A percentile compares a stretch with the other conserved stretches of the same genome.
phyloP scores from a whole-genome alignment of 2,888 invertebrate species.

The Gandaritis pyraliata region DNA sequence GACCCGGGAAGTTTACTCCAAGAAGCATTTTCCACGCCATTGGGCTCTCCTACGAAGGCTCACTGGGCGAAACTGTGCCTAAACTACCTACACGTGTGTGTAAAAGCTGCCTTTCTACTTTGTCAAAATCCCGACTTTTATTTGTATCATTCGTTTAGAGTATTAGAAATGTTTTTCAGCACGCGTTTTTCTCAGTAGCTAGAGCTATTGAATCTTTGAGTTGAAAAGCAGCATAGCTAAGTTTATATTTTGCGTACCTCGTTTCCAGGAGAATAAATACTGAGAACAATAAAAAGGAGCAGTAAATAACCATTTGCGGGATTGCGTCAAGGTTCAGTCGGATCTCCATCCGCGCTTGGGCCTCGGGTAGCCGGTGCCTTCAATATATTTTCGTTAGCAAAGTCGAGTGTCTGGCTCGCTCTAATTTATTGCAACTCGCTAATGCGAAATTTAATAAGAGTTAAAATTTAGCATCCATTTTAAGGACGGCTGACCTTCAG shows the following conservation, averaged over 20 bases:
- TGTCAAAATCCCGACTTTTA: slow-evolving; percentile 31
- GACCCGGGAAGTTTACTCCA: slow-evolving; percentile 49
- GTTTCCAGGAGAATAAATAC: slow-evolving; percentile 26
- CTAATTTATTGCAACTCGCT: slow-evolving; percentile 66
- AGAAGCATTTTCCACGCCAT: slow-evolving; percentile 55
- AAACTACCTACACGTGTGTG: slow-evolving; percentile 34
- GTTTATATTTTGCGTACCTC: slow-evolving; percentile 23
- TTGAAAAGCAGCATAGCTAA: not conserved
- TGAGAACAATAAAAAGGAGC: slow-evolving; percentile 33
- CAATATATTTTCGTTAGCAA: slow-evolving; percentile 66
- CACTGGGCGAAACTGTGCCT: slow-evolving; percentile 31
- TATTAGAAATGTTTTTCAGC: slow-evolving; percentile 8
- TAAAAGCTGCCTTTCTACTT: slow-evolving; percentile 28
- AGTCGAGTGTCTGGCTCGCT: slow-evolving; percentile 51
- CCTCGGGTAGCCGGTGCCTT: slow-evolving; percentile 39
- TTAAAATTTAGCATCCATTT: slow-evolving; percentile 44
- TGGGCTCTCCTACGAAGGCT: slow-evolving; percentile 39
- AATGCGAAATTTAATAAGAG: slow-evolving; percentile 69
- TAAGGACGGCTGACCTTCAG: slow-evolving; percentile 30
- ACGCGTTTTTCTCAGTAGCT: slow-evolving; percentile 2
- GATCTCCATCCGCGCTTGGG: slow-evolving; percentile 29
- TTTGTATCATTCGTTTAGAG: slow-evolving; percentile 10
- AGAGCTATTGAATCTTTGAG: slow-evolving; percentile 1
- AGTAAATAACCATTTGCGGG: slow-evolving; percentile 45
- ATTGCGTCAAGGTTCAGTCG: slow-evolving; percentile 39